phyloP scores from a whole-genome alignment of 2,113 vertebrate species.

The Vicugna pacos region DNA sequence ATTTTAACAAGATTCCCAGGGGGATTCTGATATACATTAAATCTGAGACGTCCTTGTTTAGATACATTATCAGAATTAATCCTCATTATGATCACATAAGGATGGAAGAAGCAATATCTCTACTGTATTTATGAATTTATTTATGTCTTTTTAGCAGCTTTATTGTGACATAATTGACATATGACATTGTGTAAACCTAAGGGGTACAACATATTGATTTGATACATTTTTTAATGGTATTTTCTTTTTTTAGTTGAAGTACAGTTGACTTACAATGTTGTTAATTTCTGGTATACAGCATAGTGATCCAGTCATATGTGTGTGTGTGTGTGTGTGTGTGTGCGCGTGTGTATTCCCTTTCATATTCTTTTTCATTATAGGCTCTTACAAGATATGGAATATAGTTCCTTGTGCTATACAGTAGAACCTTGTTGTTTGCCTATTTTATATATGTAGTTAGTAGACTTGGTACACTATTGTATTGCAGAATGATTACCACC shows the following conservation, averaged over 20 bases:
- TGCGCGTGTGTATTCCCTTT: no score
- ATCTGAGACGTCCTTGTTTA: background rate
- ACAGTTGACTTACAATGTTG: background rate
- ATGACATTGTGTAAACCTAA: background rate
- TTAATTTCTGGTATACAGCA: no score
- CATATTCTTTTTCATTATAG: no score
- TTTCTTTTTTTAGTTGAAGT: no score
- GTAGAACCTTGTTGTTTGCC: no score
- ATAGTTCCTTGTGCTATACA: no score
- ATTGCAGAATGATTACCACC: background rate
- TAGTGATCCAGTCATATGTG: no score
- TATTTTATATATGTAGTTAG: no score
- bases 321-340: no score
- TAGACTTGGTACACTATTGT: background rate
- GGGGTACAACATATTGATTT: no score
- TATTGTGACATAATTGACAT: background rate
- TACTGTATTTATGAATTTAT: background rate
- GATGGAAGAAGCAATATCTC: background rate
- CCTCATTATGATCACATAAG: background rate
- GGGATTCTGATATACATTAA: background rate
- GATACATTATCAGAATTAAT: background rate
- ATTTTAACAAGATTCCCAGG: background rate
- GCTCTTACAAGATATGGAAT: no score
- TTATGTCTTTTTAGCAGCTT: background rate
- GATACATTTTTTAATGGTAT: no score